Evolutionary conservation across 2,113 vertebrate genomes (phyloP).

Genomic region (Numenius arquata): DNA sequence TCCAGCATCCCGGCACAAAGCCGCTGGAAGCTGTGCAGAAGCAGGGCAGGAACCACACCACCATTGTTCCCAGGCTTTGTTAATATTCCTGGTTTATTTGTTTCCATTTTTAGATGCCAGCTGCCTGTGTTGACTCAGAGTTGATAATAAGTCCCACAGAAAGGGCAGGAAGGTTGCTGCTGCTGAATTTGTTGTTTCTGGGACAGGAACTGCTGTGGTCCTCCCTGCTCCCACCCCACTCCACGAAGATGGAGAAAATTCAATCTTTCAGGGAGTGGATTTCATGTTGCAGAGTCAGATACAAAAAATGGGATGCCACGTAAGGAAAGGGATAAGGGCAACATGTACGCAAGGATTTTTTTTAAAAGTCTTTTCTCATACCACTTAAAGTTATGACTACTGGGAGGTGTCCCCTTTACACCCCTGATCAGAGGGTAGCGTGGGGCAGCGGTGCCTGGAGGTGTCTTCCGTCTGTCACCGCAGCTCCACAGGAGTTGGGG

Average conservation of each 20-base stretch:
- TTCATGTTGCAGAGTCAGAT: background rate
- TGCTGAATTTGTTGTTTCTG: constrained; percentile 54
- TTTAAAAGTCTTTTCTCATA: background rate
- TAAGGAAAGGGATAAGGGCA: background rate
- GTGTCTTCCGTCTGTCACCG: background rate
- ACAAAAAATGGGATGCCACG: background rate
- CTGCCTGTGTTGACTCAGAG: constrained; percentile 33
- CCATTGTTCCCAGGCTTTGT: constrained; percentile 6
- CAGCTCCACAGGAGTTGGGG: background rate
- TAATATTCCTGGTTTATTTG: constrained; percentile 53
- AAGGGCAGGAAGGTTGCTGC: constrained; percentile 51
- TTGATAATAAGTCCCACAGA: background rate
- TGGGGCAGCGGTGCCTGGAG: background rate
- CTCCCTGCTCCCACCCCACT: background rate
- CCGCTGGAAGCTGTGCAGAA: background rate
- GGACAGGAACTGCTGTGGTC: background rate
- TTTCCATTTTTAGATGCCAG: constrained; percentile 60
- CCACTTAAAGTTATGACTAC: background rate
- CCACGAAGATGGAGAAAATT: background rate
- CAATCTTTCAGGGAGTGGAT: background rate
- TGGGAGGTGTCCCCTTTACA: background rate
- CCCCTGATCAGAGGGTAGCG: background rate
- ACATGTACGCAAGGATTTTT: background rate
- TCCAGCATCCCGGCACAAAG: background rate
- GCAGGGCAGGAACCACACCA: constrained; percentile 15